phyloP scores from a whole-genome alignment of 2,888 invertebrate species.

The Drosophila kuntzei region DNA sequence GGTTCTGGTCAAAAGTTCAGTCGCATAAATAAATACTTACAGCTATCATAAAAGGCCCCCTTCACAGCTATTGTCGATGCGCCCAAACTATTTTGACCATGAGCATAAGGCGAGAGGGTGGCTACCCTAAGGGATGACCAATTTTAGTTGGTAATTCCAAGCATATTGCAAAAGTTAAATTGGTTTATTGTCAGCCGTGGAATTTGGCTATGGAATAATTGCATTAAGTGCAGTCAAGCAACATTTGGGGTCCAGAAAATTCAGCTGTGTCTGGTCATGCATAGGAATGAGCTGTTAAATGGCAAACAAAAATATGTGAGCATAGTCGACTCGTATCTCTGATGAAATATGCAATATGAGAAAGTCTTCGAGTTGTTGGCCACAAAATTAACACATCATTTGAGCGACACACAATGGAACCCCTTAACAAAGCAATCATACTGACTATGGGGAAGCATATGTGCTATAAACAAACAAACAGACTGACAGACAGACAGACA shows the following conservation, averaged over 20 bases:
- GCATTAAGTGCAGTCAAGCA: constrained; percentile 63
- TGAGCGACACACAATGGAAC: constrained; percentile 54
- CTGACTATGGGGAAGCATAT: constrained; percentile 18
- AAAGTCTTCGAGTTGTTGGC: constrained; percentile 24
- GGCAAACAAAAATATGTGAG: constrained; percentile 47
- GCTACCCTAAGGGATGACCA: neutral
- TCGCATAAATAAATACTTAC: constrained; percentile 60
- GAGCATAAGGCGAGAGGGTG: constrained; percentile 47
- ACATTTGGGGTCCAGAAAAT: neutral
- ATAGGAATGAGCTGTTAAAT: constrained; percentile 79
- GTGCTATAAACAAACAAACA: constrained; percentile 29
- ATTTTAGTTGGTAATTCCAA: constrained; percentile 68
- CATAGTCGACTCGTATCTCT: neutral
- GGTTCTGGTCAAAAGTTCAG: constrained; percentile 53
- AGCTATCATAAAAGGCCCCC: constrained; percentile 39
- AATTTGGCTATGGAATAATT: constrained; percentile 65
- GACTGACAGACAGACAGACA: constrained; percentile 16
- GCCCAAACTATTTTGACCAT: constrained; percentile 70
- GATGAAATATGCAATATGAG: constrained; percentile 33
- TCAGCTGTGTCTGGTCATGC: constrained; percentile 59
- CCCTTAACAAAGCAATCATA: constrained; percentile 63
- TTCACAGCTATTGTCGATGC: constrained; percentile 39
- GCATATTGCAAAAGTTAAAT: constrained; percentile 84
- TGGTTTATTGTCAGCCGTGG: constrained; percentile 74
- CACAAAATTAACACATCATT: constrained; percentile 74